Evolutionary conservation across 1,140 invertebrate genomes (phyloP), one percentile per base, ranked within the genome.

Genomic region (Rhyzopertha dominica): DNA sequence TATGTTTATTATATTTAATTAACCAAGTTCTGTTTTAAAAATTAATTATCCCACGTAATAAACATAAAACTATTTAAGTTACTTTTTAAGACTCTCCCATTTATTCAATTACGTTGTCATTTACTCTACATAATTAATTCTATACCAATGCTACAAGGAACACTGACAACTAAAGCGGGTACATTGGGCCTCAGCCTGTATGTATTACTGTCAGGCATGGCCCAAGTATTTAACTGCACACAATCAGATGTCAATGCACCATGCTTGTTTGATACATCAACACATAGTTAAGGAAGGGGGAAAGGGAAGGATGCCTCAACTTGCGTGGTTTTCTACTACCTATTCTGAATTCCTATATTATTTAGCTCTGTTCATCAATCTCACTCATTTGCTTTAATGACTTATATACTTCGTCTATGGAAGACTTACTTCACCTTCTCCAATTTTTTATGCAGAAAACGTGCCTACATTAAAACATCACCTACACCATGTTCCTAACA

Each of bases 291-390:
- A 53, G 48, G 49, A 51, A 51, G 58, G 56, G 61, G 43, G 50
- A 57, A 55, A 55, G 40, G 54, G 53, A 54, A 53, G 58, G 58
- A 59, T 57, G 57, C 58, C 58, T 62, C 54, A 61, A 52, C 50
- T 61, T 43, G 55, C 29, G 53, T 58, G 47, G 54, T 59, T 47
- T 41, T 54, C 42, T 31, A 51, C 53, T 53, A 51, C 53, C 49
- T 49, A 53, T 51, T 25, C n/a, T n/a, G n/a, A 52, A 49, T 18
- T 51, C 50, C 46, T 55, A 56, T 48, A 47, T 58, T 40, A 55
- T 52, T 63, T 56, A 65, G 61, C 62, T 65, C 62, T 65, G 62
- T 63, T 66, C 57, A 63, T 65, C 61, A 63, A 61, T 63, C n/a
- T n/a, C 60, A 66, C 62, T 58, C 63, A 62, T 58, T 59, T 37